Percentiles rank a stretch among this genome's conserved stretches.
phyloP scores from a whole-genome alignment of 2,113 vertebrate genomes.

The Hemichromis elongatus region DNA sequence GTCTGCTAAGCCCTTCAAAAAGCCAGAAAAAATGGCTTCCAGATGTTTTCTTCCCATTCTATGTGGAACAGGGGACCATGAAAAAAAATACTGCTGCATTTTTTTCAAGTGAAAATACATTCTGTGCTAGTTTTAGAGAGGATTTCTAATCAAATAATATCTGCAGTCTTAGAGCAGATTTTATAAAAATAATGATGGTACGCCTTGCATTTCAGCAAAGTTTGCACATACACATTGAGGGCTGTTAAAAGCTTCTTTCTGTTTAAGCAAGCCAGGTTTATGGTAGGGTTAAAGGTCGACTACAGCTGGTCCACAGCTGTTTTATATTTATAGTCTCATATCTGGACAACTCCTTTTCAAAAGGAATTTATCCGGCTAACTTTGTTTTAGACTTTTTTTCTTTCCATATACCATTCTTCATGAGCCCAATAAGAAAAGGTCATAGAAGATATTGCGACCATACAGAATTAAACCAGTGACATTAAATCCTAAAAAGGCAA shows the following conservation, averaged over 20 bases:
- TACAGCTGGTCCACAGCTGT: slow-evolving; percentile 51
- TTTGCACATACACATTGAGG: slow-evolving; percentile 10
- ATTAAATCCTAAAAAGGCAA: neutral
- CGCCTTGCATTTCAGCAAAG: neutral
- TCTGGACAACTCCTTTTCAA: neutral
- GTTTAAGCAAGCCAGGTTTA: slow-evolving; percentile 34
- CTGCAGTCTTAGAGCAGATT: slow-evolving; percentile 23
- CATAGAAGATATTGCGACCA: neutral
- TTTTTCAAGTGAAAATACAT: slow-evolving; percentile 63
- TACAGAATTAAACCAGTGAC: neutral
- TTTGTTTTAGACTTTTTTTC: neutral
- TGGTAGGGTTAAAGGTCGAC: slow-evolving; percentile 49
- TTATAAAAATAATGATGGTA: slow-evolving; percentile 10
- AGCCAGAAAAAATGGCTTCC: slow-evolving; percentile 73
- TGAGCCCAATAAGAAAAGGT: neutral
- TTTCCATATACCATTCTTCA: neutral
- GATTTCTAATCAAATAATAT: slow-evolving; percentile 45
- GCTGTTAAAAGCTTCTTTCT: slow-evolving; percentile 49
- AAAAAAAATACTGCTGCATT: slow-evolving; percentile 52
- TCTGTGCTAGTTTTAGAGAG: slow-evolving; percentile 38
- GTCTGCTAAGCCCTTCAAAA: slow-evolving; percentile 72
- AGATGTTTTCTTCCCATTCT: slow-evolving; percentile 75
- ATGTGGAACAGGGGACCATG: slow-evolving; percentile 58
- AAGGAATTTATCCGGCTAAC: slow-evolving; percentile 17
- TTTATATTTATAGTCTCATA: slow-evolving; percentile 26